Percentiles rank a stretch among this genome's conserved stretches.
Evolutionary conservation across 2,888 invertebrate species (phyloP).

Genomic region (Sclerodermus sp.): DNA sequence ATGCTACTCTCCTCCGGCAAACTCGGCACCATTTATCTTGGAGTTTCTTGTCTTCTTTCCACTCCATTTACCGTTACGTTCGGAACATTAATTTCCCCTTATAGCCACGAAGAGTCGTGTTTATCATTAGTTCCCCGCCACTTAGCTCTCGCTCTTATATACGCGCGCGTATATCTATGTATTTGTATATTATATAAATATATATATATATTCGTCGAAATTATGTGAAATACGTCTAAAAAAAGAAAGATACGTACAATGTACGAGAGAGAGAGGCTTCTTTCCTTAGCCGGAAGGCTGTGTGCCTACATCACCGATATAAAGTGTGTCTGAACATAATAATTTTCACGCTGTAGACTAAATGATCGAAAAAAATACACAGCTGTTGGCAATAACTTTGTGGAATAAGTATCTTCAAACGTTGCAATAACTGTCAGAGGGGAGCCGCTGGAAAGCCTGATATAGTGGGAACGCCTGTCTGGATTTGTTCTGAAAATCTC

Average conservation of each 20-base stretch:
- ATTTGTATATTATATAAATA: conserved; percentile 2
- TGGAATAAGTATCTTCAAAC: conserved; percentile 43
- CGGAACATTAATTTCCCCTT: conserved; percentile 49
- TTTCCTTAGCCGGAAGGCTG: conserved; percentile 23
- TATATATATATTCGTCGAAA: conserved; percentile 4
- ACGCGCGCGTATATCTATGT: conserved; percentile 1
- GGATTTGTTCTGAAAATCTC: conserved; percentile 33
- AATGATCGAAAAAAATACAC: conserved; percentile 34
- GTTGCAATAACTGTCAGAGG: conserved; percentile 48
- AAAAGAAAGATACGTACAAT: too few relatives aligned
- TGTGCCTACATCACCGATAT: conserved; percentile 22
- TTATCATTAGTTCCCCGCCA: conserved; percentile 50
- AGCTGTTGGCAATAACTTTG: conserved; percentile 52
- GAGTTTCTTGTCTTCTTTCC: conserved; percentile 46
- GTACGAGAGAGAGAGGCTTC: too few relatives aligned
- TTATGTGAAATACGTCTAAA: too few relatives aligned
- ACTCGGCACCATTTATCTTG: conserved; percentile 29
- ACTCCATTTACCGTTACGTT: conserved; percentile 49
- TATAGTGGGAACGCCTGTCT: conserved; percentile 35
- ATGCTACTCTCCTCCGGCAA: conserved; percentile 21
- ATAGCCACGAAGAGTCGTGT: conserved; percentile 42
- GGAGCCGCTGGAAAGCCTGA: conserved; percentile 40
- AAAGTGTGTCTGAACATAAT: conserved; percentile 29
- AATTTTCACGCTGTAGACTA: conserved; percentile 29
- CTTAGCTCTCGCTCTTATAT: conserved; percentile 33